phyloP scores from a whole-genome alignment of 2,797 vertebrate species.

The Botia almorhae region DNA sequence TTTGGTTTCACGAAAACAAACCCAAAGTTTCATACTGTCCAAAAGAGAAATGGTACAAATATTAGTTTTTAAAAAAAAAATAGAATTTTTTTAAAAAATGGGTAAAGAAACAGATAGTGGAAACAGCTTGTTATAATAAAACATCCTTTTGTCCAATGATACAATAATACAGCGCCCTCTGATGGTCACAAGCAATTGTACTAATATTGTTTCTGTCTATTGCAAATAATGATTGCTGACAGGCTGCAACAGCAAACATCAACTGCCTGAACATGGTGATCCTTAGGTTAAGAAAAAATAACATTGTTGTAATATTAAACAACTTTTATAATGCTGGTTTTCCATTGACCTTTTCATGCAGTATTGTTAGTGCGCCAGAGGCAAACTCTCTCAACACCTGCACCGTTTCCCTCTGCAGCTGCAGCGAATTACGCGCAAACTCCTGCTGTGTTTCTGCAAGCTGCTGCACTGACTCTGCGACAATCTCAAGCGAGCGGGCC shows the following conservation, averaged over 20 bases:
- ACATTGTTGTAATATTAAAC: not conserved
- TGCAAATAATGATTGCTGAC: not conserved
- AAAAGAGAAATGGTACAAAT: not conserved
- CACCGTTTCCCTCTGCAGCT: conserved; percentile 81
- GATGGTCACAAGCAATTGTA: conserved; percentile 2
- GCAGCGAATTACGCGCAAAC: conserved; percentile 80
- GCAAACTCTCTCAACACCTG: conserved; percentile 83
- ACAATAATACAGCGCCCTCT: not conserved
- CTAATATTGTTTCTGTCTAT: not conserved
- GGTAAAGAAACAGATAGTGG: not conserved
- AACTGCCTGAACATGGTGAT: not conserved
- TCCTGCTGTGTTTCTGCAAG: conserved; percentile 83
- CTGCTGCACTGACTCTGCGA: conserved; percentile 83
- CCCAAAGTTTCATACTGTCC: not conserved
- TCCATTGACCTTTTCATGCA: conserved; percentile 83
- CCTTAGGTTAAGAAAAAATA: not conserved
- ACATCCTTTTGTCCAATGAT: not conserved
- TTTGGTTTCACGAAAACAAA: not conserved
- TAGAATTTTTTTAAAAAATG: not conserved
- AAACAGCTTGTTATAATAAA: not conserved
- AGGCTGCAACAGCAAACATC: not conserved
- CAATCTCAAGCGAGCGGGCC: conserved; percentile 81
- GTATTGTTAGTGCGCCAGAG: conserved; percentile 76
- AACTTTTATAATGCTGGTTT: conserved; percentile 64
- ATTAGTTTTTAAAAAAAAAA: not conserved